Evolutionary conservation across 2,113 vertebrate species (phyloP).

Genomic region (Phylloscopus trochilus): DNA sequence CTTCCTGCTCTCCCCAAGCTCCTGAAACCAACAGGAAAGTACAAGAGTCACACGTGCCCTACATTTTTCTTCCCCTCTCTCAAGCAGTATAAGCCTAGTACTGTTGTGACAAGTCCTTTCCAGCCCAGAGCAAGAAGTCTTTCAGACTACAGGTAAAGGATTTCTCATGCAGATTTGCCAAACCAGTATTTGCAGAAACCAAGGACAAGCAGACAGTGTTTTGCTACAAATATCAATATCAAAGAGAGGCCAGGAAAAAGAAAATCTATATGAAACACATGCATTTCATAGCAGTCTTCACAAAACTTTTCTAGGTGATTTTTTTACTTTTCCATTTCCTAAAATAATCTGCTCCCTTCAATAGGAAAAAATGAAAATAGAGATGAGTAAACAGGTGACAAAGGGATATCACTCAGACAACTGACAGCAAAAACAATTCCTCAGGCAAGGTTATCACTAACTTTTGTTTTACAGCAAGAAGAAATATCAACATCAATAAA

Average conservation of each 20-base stretch:
- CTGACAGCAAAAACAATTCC: not conserved
- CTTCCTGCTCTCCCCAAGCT: not conserved
- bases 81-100: not conserved
- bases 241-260: not conserved
- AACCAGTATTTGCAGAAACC: not conserved
- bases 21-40: not conserved
- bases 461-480: not conserved
- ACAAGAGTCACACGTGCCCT: not conserved
- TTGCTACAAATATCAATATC: not conserved
- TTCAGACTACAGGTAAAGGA: not conserved
- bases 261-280: not conserved
- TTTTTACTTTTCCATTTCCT: not conserved
- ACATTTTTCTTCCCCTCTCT: accelerated
- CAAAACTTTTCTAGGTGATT: not conserved
- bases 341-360: not conserved
- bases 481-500: not conserved
- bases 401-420: not conserved
- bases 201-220: not conserved
- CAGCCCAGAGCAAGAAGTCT: not conserved
- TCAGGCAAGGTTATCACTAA: not conserved
- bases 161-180: not conserved
- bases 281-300: not conserved
- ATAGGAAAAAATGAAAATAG: not conserved
- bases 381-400: not conserved
- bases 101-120: not conserved